Conservation (phyloP, 2,888 invertebrate genomes). For the Halocaridina rubra region DNA sequence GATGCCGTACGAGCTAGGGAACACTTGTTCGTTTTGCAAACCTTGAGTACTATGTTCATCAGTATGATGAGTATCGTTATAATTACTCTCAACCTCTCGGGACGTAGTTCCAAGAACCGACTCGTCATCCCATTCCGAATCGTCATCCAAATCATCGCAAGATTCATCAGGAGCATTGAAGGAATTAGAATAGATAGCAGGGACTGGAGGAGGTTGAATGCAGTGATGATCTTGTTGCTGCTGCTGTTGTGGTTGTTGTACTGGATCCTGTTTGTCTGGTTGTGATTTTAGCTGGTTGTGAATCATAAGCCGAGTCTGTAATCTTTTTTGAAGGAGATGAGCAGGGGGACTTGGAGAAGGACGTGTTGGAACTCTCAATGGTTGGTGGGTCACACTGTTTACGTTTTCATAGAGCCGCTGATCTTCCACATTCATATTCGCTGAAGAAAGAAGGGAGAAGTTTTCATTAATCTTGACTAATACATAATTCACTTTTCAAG, state of each 20-base stretch:
- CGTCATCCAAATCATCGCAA: slow-evolving; percentile 25
- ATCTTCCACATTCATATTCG: not conserved
- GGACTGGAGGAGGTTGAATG: not conserved
- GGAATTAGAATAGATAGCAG: slow-evolving; percentile 6
- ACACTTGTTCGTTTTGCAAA: no score
- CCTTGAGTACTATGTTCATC: not conserved
- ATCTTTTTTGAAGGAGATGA: not conserved
- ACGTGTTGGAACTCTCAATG: slow-evolving; percentile 35
- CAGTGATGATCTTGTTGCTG: not conserved
- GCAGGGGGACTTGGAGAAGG: slow-evolving; percentile 48
- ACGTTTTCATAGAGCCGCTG: slow-evolving; percentile 22
- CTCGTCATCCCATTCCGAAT: slow-evolving; percentile 43
- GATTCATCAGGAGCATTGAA: slow-evolving; percentile 3
- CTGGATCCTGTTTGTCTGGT: not conserved
- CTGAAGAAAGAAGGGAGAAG: not conserved
- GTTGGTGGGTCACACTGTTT: slow-evolving; percentile 7
- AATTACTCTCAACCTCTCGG: not conserved
- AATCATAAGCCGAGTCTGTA: not conserved
- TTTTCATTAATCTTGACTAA: no score
- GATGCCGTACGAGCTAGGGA: no score
- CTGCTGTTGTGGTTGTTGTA: not conserved
- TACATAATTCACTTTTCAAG: no score
- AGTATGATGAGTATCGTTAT: not conserved
- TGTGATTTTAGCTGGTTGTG: not conserved
- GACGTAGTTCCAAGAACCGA: not conserved